Evolutionary conservation across 2,888 invertebrate genomes (phyloP).

Genomic region (Nomada ferruginata): DNA sequence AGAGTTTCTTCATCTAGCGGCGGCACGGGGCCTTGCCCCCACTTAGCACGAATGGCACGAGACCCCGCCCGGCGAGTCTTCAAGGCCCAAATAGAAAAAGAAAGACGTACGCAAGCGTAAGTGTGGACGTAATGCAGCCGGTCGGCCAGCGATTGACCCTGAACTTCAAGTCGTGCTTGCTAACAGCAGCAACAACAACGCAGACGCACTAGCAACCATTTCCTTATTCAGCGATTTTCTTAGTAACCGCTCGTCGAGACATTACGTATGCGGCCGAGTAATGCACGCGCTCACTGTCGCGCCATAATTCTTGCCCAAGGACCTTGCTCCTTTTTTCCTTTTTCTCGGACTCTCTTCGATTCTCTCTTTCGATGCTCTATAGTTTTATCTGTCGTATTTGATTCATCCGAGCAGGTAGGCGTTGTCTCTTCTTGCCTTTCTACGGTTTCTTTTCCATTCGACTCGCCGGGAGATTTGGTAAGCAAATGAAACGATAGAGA

Average conservation of each 20-base stretch:
- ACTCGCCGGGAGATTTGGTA: no score
- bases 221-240: slow-evolving; percentile 82
- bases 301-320: slow-evolving; percentile 77
- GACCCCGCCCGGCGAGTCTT: slow-evolving; percentile 72
- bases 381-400: slow-evolving; percentile 36
- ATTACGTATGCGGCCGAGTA: slow-evolving; percentile 76
- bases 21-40: slow-evolving; percentile 58
- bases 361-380: slow-evolving; percentile 3
- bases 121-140: slow-evolving; percentile 76
- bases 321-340: slow-evolving; percentile 47
- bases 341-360: slow-evolving; percentile 8
- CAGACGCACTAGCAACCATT: slow-evolving; percentile 74
- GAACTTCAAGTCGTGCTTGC: slow-evolving; percentile 77
- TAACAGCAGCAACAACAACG: slow-evolving; percentile 52
- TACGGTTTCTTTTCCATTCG: no score
- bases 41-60: slow-evolving; percentile 56
- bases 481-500: no score
- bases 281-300: slow-evolving; percentile 52
- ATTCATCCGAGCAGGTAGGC: background rate
- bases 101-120: slow-evolving; percentile 73
- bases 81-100: slow-evolving; percentile 82
- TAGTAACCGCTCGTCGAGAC: slow-evolving; percentile 65
- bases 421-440: no score
- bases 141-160: slow-evolving; percentile 79
- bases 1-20: slow-evolving; percentile 41